Evolutionary conservation across 2,113 vertebrate species (phyloP), one percentile per base, ranked within the genome.

Genomic region (Oryzias woworae): DNA sequence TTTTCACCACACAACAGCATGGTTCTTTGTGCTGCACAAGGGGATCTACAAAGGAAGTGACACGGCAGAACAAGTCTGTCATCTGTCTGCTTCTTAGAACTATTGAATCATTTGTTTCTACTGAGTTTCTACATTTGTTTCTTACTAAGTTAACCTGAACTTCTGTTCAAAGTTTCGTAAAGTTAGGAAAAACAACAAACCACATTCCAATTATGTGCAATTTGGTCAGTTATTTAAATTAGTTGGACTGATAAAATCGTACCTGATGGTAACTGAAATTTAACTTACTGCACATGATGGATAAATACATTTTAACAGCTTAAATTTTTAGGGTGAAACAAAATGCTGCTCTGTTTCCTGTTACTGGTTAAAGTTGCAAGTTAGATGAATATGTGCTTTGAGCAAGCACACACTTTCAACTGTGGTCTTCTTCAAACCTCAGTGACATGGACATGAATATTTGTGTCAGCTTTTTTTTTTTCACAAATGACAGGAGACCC

Each of bases 1-100:
- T 4, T 0, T 36, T 12, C 55, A 54, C 41, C 3, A 0, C 12
- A 31, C n/a, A 23, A 65, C 31, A 57, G 18, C 31, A 36, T 1
- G 13, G 15, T 17, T 55, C 48, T 61, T 54, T 53, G 23, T 36
- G 7, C 20, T 55, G 14, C 36, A 22, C 41, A 69, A 1, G 46
- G 63, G 63, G 68, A 66, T 72, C 53, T 66, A 66, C 64, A 70
- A 22, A 77, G 75, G 78, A 73, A 73, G 22, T 84, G 69, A 77
- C 58, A 76, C 50, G 31, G 50, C 57, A 77, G 14, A 66, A 58
- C 16, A 45, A 13, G 1, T 15, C 14, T 43, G 43, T 58, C 14
- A 14, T 42, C 43, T 3, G 1, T 59, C 18, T 22, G 41, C 28
- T 75, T 80, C 54, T 62, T 20, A 1, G 41, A 80, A 66, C 14